Evolutionary conservation across 1,140 invertebrate genomes (phyloP).

Genomic region (Idris sp.): DNA sequence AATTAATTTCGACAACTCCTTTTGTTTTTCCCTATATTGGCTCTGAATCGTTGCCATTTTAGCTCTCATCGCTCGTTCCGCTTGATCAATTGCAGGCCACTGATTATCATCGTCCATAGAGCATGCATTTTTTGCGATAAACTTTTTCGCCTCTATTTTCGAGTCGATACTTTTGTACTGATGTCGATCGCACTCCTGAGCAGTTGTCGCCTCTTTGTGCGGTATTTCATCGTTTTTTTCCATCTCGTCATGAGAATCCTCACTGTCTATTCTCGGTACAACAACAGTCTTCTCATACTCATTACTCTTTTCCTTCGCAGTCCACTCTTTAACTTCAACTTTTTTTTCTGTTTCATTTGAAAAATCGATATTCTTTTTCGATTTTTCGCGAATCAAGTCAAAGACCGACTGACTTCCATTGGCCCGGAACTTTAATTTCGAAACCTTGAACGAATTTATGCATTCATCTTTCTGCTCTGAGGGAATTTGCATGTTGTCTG

Average conservation of each 20-base stretch:
- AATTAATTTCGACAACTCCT: conserved; percentile 85
- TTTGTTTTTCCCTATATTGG: conserved; percentile 89
- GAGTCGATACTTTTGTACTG: conserved; percentile 76
- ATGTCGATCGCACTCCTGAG: conserved; percentile 60
- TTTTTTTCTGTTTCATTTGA: conserved; percentile 11
- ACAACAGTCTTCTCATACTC: too few relatives aligned
- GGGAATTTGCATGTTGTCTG: conserved; percentile 65
- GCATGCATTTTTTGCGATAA: conserved; percentile 67
- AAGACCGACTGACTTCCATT: conserved; percentile 31
- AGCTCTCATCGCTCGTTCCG: conserved; percentile 88
- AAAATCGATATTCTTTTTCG: conserved; percentile 60
- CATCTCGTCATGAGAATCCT: conserved; percentile 64
- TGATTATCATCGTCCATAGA: conserved; percentile 70
- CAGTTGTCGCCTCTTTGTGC: conserved; percentile 44
- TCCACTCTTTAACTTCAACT: too few relatives aligned
- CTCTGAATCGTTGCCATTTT: conserved; percentile 87
- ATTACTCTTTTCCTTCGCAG: too few relatives aligned
- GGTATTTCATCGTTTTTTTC: conserved; percentile 51
- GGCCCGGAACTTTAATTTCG: conserved; percentile 27
- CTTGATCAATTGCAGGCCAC: conserved; percentile 83
- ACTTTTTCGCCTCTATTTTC: conserved; percentile 76
- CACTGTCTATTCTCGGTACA: too few relatives aligned
- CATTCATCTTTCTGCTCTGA: conserved; percentile 70
- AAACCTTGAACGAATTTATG: conserved; percentile 53
- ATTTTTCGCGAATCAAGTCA: conserved; percentile 39